Conservation (phyloP, 2,888 invertebrate species). For the Rhopalosiphum nymphaeae region DNA sequence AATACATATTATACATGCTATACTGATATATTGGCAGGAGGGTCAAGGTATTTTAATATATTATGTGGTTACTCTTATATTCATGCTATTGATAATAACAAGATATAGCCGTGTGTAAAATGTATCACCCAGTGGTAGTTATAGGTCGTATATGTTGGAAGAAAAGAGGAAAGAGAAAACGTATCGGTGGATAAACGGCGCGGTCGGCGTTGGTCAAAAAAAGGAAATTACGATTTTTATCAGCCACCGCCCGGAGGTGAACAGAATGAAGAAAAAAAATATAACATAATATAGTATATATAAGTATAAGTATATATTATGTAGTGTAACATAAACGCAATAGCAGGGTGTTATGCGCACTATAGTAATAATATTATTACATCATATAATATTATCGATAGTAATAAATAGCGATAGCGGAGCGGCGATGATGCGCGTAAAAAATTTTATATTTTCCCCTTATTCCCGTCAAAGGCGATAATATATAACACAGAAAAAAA, state of each 20-base stretch:
- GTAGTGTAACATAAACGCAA: not conserved
- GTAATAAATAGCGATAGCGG: slow-evolving; percentile 1
- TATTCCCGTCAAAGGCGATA: not conserved
- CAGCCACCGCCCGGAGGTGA: not conserved
- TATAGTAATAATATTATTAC: slow-evolving; percentile 8
- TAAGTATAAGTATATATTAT: not conserved
- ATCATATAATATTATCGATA: slow-evolving; percentile 15
- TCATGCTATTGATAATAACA: not conserved
- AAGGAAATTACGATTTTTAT: slow-evolving; percentile 64
- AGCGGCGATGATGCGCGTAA: not conserved
- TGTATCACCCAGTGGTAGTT: not conserved
- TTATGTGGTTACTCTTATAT: not conserved
- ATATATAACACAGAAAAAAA: slow-evolving; percentile 10
- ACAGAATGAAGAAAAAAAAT: not conserved
- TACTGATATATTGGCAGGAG: not conserved
- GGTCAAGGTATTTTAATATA: slow-evolving; percentile 3
- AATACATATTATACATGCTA: not conserved
- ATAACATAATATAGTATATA: no score
- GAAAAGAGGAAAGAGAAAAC: slow-evolving; percentile 17
- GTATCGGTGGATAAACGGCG: slow-evolving; percentile 20
- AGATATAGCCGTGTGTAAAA: not conserved
- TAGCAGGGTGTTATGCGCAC: not conserved
- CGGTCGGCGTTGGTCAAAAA: slow-evolving; percentile 45
- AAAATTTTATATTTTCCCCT: slow-evolving; percentile 42
- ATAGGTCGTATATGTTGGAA: not conserved